These are phyloP conservation scores for Asobara japonica DNA, from an alignment of 1,140 invertebrate genomes.

Conservation along the genomic window DNA sequence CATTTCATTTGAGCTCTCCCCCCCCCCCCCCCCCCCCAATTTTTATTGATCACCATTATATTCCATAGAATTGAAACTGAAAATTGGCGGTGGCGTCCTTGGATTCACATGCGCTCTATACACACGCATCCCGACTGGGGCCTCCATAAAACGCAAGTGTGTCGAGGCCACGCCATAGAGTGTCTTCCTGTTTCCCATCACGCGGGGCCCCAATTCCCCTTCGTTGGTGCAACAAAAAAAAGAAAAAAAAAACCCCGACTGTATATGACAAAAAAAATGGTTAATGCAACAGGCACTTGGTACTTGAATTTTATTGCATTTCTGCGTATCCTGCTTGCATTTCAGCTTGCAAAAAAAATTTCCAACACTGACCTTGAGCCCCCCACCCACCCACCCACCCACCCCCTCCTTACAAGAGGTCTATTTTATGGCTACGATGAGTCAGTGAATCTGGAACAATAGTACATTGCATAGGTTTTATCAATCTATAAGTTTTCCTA, in stretches of 20 bases:
- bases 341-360: neutral
- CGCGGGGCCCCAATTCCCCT: conserved; percentile 5
- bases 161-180: conserved; percentile 24
- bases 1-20: too few relatives aligned
- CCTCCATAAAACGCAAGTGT: conserved; percentile 23
- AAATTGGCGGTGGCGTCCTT: conserved; percentile 11
- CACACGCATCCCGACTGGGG: neutral
- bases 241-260: neutral
- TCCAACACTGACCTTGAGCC: neutral
- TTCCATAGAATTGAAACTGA: neutral
- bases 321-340: neutral
- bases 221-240: neutral
- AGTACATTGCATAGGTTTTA: neutral
- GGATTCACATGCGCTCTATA: conserved; percentile 10
- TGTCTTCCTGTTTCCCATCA: conserved; percentile 21
- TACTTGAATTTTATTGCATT: neutral
- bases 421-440: conserved; percentile 11
- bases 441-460: conserved; percentile 1
- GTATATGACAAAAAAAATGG: neutral
- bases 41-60: neutral
- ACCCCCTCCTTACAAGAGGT: neutral
- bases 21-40: too few relatives aligned
- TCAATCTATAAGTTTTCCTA: neutral
- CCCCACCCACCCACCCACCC: too few relatives aligned
- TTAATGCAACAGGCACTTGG: neutral